Evolutionary conservation across 2,797 vertebrate species (phyloP).

Genomic region (Gallinago nigripennis): DNA sequence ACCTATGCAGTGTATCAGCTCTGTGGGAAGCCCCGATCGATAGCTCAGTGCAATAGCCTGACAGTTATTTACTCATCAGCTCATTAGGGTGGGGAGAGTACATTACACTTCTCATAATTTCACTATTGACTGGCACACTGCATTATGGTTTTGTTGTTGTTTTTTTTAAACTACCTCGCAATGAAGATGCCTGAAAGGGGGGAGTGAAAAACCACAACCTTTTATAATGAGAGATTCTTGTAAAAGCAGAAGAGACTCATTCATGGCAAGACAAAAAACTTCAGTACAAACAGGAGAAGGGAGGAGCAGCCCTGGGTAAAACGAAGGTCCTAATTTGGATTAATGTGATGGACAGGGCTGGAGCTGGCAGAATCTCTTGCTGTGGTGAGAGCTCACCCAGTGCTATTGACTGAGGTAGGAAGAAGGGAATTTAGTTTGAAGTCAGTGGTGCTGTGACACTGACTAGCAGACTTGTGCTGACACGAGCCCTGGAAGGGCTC

Average conservation of each 20-base stretch:
- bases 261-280: not conserved
- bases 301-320: not conserved
- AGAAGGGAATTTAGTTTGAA: not conserved
- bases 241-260: not conserved
- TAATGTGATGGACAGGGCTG: not conserved
- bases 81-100: constrained; percentile 54
- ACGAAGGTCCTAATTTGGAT: not conserved
- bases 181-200: not conserved
- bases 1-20: not conserved
- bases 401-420: not conserved
- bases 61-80: constrained; percentile 57
- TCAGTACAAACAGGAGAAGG: not conserved
- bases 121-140: not conserved
- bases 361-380: not conserved
- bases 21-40: constrained; percentile 9
- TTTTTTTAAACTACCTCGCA: not conserved
- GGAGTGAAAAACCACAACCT: not conserved
- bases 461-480: not conserved
- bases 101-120: constrained; percentile 49
- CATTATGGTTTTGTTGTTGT: not conserved
- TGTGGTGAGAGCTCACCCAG: not conserved
- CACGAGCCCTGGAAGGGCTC: not conserved
- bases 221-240: not conserved
- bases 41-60: constrained; percentile 10
- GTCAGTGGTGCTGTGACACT: not conserved